These are phyloP conservation scores for Genyomyrus donnyi DNA, from an alignment of 2,113 vertebrate species.

Conservation along the genomic window DNA sequence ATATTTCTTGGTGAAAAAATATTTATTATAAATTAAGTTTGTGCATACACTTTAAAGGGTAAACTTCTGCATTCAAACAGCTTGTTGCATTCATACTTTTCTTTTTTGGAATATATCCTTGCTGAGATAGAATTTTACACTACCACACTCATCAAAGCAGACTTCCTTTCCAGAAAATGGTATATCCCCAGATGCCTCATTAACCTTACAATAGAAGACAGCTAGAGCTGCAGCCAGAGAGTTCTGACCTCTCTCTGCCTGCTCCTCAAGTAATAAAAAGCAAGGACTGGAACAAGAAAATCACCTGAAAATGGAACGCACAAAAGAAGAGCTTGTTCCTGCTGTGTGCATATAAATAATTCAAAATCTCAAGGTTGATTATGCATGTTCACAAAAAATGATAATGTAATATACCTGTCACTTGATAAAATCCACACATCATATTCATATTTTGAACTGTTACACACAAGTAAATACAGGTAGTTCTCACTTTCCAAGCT, in stretches of 20 bases:
- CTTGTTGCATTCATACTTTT: neutral
- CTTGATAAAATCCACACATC: neutral
- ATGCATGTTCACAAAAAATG: neutral
- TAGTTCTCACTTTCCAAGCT: neutral
- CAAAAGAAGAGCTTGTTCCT: neutral
- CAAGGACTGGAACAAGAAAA: neutral
- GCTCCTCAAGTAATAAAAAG: conserved; percentile 1
- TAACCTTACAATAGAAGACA: neutral
- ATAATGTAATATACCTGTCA: neutral
- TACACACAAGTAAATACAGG: neutral
- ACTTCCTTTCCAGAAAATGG: neutral
- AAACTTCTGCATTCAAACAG: neutral
- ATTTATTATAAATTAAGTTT: neutral
- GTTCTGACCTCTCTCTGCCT: neutral
- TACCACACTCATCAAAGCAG: neutral
- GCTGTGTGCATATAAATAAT: neutral
- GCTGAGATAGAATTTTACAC: neutral
- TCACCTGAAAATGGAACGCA: neutral
- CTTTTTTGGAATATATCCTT: neutral
- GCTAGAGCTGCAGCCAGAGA: neutral
- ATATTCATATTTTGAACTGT: neutral
- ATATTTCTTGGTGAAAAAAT: neutral
- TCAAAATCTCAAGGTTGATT: neutral
- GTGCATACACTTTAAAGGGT: neutral
- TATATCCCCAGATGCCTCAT: neutral